These are phyloP conservation scores for Leptopterna dolabrata DNA, from an alignment of 2,888 invertebrate genomes.

Conservation along the genomic window DNA sequence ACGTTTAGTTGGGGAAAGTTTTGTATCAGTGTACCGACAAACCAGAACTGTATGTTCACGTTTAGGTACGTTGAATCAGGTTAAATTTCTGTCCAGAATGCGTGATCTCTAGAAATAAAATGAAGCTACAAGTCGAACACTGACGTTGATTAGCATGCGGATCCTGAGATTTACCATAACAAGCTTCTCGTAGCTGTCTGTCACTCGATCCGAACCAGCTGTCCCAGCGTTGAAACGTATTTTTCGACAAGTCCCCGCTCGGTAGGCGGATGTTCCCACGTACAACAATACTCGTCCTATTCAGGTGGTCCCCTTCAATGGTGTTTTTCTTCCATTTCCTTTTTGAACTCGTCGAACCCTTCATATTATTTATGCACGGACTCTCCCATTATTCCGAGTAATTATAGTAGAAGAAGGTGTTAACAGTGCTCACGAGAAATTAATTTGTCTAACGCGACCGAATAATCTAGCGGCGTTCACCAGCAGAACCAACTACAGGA, in stretches of 20 bases:
- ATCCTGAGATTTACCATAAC: neutral
- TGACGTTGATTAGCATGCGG: neutral
- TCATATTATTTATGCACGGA: neutral
- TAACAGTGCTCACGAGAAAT: neutral
- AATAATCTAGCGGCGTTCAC: no score
- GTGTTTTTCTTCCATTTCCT: conserved; percentile 38
- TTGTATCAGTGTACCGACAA: no score
- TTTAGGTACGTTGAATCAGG: no score
- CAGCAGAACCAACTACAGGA: no score
- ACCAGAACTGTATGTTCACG: no score
- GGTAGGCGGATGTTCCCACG: conserved; percentile 2
- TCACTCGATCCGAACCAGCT: neutral
- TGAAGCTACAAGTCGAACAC: no score
- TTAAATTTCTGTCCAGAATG: no score
- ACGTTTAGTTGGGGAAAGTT: no score
- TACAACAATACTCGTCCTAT: neutral
- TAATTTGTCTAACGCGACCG: neutral
- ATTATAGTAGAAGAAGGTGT: neutral
- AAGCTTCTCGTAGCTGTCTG: neutral
- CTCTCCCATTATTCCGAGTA: neutral
- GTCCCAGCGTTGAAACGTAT: neutral
- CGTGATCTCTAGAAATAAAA: no score
- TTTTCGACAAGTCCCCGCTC: neutral
- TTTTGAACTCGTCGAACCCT: conserved; percentile 9
- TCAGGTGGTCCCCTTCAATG: neutral